Evolutionary conservation across 2,888 invertebrate species (phyloP).

Genomic region (Dione juno): DNA sequence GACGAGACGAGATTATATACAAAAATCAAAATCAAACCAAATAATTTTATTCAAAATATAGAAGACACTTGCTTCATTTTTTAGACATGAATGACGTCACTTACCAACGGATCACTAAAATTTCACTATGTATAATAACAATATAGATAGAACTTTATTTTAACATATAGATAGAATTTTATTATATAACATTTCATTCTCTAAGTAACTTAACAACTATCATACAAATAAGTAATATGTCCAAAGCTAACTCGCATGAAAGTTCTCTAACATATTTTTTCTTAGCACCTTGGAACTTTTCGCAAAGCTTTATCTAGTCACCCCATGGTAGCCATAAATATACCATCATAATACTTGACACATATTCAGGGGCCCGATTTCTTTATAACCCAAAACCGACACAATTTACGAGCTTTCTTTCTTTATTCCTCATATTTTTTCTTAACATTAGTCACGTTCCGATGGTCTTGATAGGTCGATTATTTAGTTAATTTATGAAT

Average conservation of each 20-base stretch:
- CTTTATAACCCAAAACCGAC: conserved; percentile 74
- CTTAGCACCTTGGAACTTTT: conserved; percentile 1
- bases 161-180: too few relatives aligned
- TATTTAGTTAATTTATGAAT: conserved; percentile 53
- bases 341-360: conserved; percentile 52
- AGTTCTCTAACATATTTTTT: neutral
- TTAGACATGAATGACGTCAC: too few relatives aligned
- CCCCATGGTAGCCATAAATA: conserved; percentile 39
- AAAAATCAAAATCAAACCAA: too few relatives aligned
- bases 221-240: neutral
- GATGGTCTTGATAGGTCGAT: conserved; percentile 51
- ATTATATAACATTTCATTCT: too few relatives aligned
- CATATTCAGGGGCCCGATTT: conserved; percentile 60
- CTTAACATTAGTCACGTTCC: conserved; percentile 58
- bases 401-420: conserved; percentile 59
- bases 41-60: too few relatives aligned
- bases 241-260: neutral
- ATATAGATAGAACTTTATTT: too few relatives aligned
- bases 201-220: too few relatives aligned
- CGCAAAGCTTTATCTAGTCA: conserved; percentile 12
- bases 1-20: too few relatives aligned
- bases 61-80: too few relatives aligned
- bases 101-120: too few relatives aligned
- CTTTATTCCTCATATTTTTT: conserved; percentile 47
- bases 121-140: too few relatives aligned